Conservation (phyloP, 2,113 vertebrate species). For the Alectura lathami region DNA sequence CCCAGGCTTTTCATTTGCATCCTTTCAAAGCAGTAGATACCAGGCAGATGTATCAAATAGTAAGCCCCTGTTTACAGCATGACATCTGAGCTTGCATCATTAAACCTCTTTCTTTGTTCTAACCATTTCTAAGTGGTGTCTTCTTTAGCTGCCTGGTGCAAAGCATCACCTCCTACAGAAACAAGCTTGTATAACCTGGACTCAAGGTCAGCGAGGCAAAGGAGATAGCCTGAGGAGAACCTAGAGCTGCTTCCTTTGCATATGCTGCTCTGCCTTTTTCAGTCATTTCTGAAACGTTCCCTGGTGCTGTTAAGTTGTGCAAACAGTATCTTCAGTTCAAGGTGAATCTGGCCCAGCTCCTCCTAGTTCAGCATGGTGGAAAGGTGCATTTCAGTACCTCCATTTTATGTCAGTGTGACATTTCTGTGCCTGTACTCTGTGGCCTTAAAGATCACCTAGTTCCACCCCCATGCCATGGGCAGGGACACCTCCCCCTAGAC, state of each 20-base stretch:
- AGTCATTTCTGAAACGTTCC: background rate
- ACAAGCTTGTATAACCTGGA: background rate
- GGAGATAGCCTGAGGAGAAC: background rate
- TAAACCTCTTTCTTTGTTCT: background rate
- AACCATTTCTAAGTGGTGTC: background rate
- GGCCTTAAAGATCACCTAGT: no score
- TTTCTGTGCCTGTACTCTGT: background rate
- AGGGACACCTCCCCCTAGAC: no score
- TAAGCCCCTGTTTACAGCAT: background rate
- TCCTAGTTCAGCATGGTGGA: background rate
- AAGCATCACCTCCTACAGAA: background rate
- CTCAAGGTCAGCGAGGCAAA: background rate
- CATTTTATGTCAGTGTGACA: background rate
- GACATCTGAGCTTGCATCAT: background rate
- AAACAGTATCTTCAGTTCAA: background rate
- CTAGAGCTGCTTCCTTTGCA: background rate
- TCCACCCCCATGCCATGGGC: no score
- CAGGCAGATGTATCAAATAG: background rate
- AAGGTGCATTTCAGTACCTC: background rate
- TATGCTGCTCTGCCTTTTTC: background rate
- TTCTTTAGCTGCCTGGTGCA: background rate
- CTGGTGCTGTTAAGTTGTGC: no score
- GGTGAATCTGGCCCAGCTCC: background rate
- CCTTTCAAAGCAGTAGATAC: background rate
- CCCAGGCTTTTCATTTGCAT: background rate